These are phyloP conservation scores for Numenius phaeopus DNA, from an alignment of 2,797 vertebrate species.

Conservation along the genomic window DNA sequence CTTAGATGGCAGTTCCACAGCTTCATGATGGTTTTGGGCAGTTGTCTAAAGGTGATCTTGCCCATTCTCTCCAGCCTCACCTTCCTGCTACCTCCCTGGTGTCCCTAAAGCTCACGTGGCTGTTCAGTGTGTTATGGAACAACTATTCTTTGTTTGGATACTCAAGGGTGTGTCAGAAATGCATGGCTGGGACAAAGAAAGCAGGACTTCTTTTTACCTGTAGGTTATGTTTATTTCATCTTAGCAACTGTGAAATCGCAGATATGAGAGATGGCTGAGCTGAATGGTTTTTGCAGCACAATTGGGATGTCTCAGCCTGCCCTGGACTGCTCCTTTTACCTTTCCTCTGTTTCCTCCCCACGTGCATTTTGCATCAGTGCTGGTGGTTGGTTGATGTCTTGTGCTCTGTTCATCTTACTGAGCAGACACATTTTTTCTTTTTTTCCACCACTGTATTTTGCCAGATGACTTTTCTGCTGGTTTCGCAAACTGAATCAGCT, in stretches of 20 bases:
- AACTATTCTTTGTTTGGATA: background rate
- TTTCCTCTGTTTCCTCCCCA: background rate
- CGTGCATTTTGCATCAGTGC: background rate
- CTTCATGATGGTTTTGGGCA: background rate
- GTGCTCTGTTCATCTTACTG: fast-evolving
- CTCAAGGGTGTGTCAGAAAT: background rate
- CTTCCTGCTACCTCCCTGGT: background rate
- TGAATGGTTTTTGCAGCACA: background rate
- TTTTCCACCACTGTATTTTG: fast-evolving
- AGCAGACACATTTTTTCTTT: background rate
- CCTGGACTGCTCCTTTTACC: background rate
- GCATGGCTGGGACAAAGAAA: background rate
- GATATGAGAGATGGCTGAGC: background rate
- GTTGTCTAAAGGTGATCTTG: background rate
- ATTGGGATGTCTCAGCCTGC: background rate
- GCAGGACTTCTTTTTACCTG: background rate
- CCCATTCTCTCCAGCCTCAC: background rate
- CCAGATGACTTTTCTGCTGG: background rate
- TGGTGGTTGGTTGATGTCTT: fast-evolving
- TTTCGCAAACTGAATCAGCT: background rate
- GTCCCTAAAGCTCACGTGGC: background rate
- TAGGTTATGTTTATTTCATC: background rate
- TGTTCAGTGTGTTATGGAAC: background rate
- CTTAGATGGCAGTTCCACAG: background rate
- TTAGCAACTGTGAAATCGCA: background rate